Evolutionary conservation across 92 coral and sea anemone genomes (phyloP).

Genomic region (Phenganax stokvisi): DNA sequence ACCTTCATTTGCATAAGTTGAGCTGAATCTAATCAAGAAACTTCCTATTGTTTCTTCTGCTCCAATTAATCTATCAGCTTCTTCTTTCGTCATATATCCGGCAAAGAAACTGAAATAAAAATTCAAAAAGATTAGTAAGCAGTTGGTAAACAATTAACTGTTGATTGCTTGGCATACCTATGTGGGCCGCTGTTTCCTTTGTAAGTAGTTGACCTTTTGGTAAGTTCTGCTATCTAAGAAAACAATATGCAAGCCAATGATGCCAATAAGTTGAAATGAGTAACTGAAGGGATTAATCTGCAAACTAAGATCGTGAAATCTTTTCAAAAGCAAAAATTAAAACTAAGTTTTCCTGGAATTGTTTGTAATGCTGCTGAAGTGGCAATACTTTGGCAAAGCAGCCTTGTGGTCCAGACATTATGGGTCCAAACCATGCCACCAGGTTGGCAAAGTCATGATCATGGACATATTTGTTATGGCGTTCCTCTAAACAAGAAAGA

Average conservation of each 20-base stretch:
- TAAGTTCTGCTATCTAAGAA: background rate
- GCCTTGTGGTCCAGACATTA: slow-evolving; percentile 62
- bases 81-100: slow-evolving; percentile 71
- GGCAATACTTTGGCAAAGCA: slow-evolving; percentile 65
- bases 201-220: background rate
- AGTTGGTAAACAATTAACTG: background rate
- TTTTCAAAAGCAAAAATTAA: background rate
- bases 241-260: background rate
- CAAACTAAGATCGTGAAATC: background rate
- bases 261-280: background rate
- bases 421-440: slow-evolving; percentile 86
- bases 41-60: slow-evolving; percentile 52
- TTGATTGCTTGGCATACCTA: slow-evolving; percentile 7
- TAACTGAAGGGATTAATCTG: background rate
- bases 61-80: slow-evolving; percentile 43
- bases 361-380: no score
- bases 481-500: slow-evolving; percentile 18
- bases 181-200: background rate
- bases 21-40: slow-evolving; percentile 80
- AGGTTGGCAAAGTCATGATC: slow-evolving; percentile 54
- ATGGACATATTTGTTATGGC: slow-evolving; percentile 45
- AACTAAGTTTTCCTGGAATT: background rate
- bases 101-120: slow-evolving; percentile 75
- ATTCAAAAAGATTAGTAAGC: background rate
- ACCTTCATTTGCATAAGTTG: slow-evolving; percentile 68